A percentile compares a stretch with the other conserved stretches of the same genome.
phyloP scores from a whole-genome alignment of 2,888 invertebrate species.

The Amorpha juglandis region DNA sequence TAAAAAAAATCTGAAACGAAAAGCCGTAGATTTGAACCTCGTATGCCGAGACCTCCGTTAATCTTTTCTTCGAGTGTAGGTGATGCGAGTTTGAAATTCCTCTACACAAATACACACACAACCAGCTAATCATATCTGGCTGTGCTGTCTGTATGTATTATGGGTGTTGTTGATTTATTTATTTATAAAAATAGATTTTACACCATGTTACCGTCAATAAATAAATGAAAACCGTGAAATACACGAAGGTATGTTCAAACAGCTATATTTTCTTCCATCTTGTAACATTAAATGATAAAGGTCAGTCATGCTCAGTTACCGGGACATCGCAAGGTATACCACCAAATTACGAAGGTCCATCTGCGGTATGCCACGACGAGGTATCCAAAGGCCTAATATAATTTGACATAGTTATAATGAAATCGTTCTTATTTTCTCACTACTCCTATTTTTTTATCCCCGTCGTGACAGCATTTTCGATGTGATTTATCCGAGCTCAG shows the following conservation, averaged over 20 bases:
- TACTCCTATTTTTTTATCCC: conserved; percentile 65
- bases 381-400: conserved; percentile 37
- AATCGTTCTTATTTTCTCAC: conserved; percentile 69
- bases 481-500: conserved; percentile 74
- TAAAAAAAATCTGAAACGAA: too few species aligned
- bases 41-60: too few species aligned
- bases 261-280: conserved; percentile 39
- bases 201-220: conserved; percentile 2
- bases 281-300: conserved; percentile 48
- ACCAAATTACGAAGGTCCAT: conserved; percentile 12
- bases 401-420: conserved; percentile 62
- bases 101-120: too few species aligned
- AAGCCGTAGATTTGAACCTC: too few species aligned
- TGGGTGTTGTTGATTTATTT: too few species aligned
- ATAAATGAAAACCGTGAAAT: conserved; percentile 29
- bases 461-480: conserved; percentile 79
- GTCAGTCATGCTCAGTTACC: conserved; percentile 65
- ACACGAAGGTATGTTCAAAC: conserved; percentile 41
- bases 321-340: conserved; percentile 46
- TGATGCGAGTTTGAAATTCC: too few species aligned
- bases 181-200: too few species aligned
- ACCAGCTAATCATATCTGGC: too few species aligned
- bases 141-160: too few species aligned
- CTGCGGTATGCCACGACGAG: background rate
- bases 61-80: too few species aligned